Base-by-base conservation (phyloP, 64 coral and sea anemone genomes). In the Anthopleura sola region DNA sequence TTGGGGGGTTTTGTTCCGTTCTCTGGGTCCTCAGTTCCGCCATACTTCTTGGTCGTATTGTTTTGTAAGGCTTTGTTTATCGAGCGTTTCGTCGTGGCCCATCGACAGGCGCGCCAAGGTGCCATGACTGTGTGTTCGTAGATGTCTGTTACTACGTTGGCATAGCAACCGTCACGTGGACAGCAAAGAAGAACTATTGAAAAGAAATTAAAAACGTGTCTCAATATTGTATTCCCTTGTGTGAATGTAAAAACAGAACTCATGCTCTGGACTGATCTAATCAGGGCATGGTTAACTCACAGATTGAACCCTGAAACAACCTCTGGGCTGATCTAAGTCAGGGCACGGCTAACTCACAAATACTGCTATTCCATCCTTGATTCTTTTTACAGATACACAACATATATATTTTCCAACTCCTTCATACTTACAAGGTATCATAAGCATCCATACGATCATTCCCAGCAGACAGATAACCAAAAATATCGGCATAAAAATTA, bases 21-120 rank as follows among this genome's bases (percentile, higher is more conserved):
- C 15, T 96, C 94, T 18, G 79, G 51, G 75, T 92, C 94, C 39
- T 81, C 68, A 15, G 90, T 96, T 34, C 94, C 94, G 21, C 94
- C 94, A 90, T 96, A 96, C 29, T 83, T 75, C 44, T 86, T 90
- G 36, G 38, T 47, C 29, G 66, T 32, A 34, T 11, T 10, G 49
- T 75, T 55, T 2, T 53, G 36, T 37, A 44, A 50, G 8, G 90
- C 87, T 51, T 82, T 60, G 13, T 80, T 47, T 21, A 55, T 56
- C 24, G 37, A 32, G 36, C 84, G 49, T 31, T 83, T 89, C 58
- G 86, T 86, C 31, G 83, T 37, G 0, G 94, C 94, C 94, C 94
- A 96, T 37, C 87, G 91, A 80, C 90, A 96, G 13, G 87, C 94
- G 32, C 76, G 60, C 36, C 87, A 82, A 20, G 94, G 94, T 21